A percentile compares a stretch with the other conserved stretches of the same genome.
These are phyloP conservation scores for Netelia virgata DNA, from an alignment of 2,888 invertebrate species.

Conservation along the genomic window DNA sequence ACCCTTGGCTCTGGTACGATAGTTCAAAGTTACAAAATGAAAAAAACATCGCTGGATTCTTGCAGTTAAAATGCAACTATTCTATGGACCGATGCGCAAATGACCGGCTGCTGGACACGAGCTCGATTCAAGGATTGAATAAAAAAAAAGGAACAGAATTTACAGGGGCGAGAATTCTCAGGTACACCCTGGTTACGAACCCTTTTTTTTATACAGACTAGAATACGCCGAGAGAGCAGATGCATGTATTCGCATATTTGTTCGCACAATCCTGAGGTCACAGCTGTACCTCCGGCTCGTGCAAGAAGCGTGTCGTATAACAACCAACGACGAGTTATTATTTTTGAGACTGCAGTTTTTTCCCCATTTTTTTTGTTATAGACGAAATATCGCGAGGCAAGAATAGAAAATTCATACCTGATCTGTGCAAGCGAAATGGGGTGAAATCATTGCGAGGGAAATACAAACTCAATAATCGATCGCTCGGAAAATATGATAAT, in stretches of 20 bases:
- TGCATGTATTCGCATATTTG: constrained; percentile 55
- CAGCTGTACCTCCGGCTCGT: constrained; percentile 8
- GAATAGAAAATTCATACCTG: no score
- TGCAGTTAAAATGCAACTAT: constrained; percentile 46
- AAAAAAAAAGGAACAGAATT: constrained; percentile 49
- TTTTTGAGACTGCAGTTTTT: constrained; percentile 71
- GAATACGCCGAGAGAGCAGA: constrained; percentile 67
- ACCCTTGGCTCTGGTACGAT: neutral
- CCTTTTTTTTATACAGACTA: constrained; percentile 52
- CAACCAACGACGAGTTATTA: constrained; percentile 19
- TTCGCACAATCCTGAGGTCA: neutral
- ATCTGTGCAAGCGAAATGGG: no score
- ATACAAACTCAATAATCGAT: no score
- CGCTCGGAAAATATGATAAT: no score
- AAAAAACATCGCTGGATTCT: constrained; percentile 30
- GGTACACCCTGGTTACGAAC: constrained; percentile 41
- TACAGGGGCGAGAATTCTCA: constrained; percentile 52
- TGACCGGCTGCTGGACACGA: constrained; percentile 65
- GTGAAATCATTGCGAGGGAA: no score
- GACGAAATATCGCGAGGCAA: neutral
- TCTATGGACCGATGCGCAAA: constrained; percentile 48
- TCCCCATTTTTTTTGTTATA: constrained; percentile 18
- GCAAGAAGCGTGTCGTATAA: constrained; percentile 73
- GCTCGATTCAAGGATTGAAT: constrained; percentile 39
- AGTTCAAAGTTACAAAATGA: constrained; percentile 33